Evolutionary conservation across 2,888 invertebrate species (phyloP), one percentile per base, ranked within the genome.

Genomic region (Agrochola lychnidis): DNA sequence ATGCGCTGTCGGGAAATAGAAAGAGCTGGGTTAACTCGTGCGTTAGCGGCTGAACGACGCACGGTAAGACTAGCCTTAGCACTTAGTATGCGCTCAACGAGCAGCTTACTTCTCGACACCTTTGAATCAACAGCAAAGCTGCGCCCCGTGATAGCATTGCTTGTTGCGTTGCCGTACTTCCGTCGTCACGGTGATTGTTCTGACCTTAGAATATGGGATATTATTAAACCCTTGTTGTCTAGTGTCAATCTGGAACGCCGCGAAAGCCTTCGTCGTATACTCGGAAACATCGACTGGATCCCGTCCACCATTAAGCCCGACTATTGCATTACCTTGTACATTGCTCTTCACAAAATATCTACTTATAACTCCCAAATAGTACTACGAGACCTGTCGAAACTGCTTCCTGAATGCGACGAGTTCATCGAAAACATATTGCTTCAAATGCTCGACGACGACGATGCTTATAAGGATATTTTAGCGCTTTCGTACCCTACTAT

Each of bases 51-150:
- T 36, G 92, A 91, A 86, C 88, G 85, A 9, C 89, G 89, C 4
- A 92, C 94, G 0, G 82, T 87, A 0, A 91, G 89, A 61, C 78
- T 94, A 25, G 92, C 92, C 6, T 78, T 93, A 14, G 83, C 88
- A 6, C 76, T 95, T 42, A 66, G 83, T 61, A 79, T 83, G 80
- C 83, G 79, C 36, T 73, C 70, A 36, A 19, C 45, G 1, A 42
- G 40, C 0, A 51, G 30, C 1, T 36, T 59, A 40, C 40, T 73
- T 30, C 30, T 82, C 16, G 78, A 83, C 0, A 71, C 83, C 40
- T 82, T 82, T 12, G 19, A 42, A 69, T 51, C 68, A 68, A 78
- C 85, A 51, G 72, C 67, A 0, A 64, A 69, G 12, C 16, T 85
- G 25, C 82, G 57, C 45, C 83, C 83, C 4, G 73, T 73, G 7